Conservation (phyloP, 2,797 vertebrate genomes). For the Coccyzus lansbergi region DNA sequence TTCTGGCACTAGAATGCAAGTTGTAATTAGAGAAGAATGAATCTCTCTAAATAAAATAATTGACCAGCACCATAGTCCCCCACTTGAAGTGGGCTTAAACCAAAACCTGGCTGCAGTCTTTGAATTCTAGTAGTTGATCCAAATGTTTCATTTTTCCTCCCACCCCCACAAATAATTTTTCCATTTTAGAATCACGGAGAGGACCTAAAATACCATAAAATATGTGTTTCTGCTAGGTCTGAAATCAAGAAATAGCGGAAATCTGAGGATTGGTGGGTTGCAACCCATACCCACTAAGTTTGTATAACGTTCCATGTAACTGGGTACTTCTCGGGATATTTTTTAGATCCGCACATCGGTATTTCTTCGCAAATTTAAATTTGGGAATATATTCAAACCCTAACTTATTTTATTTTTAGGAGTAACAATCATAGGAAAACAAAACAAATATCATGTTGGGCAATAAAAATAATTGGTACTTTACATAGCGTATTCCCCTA, state of each 20-base stretch:
- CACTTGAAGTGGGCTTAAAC: background rate
- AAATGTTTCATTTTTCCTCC: background rate
- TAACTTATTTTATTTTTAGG: background rate
- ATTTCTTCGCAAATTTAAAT: background rate
- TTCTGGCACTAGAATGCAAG: background rate
- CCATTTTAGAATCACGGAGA: background rate
- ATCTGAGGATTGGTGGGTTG: background rate
- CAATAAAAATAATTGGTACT: background rate
- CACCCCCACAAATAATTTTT: conserved; percentile 5
- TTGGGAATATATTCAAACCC: background rate
- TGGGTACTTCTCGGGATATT: background rate
- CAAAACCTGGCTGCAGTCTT: background rate
- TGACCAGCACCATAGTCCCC: background rate
- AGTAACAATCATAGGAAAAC: background rate
- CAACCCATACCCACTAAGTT: background rate
- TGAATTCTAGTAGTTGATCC: background rate
- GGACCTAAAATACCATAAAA: conserved; percentile 31
- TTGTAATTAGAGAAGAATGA: background rate
- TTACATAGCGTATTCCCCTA: background rate
- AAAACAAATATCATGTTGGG: background rate
- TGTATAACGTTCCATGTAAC: background rate
- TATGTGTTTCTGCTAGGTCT: background rate
- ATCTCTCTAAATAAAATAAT: background rate
- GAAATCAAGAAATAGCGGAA: background rate
- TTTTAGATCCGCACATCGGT: background rate